Conservation (phyloP, 2,113 vertebrate genomes). For the Bufo bufo region DNA sequence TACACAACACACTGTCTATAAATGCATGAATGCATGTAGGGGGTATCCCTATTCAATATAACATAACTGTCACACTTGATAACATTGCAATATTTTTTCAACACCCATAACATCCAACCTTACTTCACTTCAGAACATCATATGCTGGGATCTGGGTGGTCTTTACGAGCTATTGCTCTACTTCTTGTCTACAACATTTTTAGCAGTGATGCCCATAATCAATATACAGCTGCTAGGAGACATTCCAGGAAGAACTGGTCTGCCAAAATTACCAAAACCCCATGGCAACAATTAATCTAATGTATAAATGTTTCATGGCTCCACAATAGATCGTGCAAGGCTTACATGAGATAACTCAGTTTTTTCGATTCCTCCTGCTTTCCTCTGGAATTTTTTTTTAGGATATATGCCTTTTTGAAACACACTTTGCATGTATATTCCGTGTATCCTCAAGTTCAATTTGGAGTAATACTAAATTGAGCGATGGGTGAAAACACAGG, state of each 20-base stretch:
- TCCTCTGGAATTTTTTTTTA: too few relatives aligned
- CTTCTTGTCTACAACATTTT: background rate
- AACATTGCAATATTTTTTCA: background rate
- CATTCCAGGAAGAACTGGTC: background rate
- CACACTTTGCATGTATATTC: too few relatives aligned
- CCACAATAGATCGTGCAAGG: too few relatives aligned
- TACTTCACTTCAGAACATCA: background rate
- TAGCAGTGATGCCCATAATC: background rate
- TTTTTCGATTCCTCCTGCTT: too few relatives aligned
- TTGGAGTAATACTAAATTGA: too few relatives aligned
- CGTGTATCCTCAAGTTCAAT: too few relatives aligned
- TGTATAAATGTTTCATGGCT: background rate
- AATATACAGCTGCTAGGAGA: background rate
- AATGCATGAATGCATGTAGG: background rate
- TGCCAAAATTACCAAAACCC: background rate
- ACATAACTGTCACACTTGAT: background rate
- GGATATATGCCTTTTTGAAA: too few relatives aligned
- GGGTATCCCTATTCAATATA: background rate
- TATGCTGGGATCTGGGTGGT: background rate
- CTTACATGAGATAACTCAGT: too few relatives aligned
- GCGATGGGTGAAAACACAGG: too few relatives aligned
- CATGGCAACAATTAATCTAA: background rate
- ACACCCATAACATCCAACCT: background rate
- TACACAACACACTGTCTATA: background rate
- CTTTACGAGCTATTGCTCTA: background rate